phyloP scores from a whole-genome alignment of 2,113 vertebrate species.

The Myanophis thanlyinensis region DNA sequence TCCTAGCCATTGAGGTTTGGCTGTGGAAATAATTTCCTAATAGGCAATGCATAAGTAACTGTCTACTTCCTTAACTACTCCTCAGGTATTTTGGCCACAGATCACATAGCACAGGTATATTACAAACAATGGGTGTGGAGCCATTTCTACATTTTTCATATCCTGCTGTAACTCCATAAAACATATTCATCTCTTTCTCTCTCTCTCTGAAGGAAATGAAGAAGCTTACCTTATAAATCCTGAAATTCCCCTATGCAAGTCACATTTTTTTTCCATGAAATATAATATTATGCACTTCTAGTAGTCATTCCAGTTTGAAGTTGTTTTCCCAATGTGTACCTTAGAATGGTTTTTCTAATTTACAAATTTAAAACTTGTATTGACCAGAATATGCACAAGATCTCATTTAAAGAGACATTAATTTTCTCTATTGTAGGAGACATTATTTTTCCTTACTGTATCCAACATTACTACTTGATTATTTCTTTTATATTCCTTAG shows the following conservation, averaged over 20 bases:
- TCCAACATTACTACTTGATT: background rate
- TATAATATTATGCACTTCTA: background rate
- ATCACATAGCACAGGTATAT: background rate
- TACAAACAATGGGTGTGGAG: background rate
- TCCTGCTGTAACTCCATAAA: background rate
- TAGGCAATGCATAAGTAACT: background rate
- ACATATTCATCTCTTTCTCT: background rate
- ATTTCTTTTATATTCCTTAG: background rate
- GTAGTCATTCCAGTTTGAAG: background rate
- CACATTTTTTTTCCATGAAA: background rate
- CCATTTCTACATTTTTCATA: background rate
- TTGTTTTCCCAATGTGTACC: background rate
- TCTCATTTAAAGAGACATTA: background rate
- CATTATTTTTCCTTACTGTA: background rate
- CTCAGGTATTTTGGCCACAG: background rate
- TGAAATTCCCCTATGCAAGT: background rate
- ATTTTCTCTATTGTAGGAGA: background rate
- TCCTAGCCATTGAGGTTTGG: background rate
- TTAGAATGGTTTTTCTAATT: background rate
- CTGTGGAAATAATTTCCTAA: background rate
- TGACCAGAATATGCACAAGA: background rate
- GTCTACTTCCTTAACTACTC: background rate
- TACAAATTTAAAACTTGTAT: background rate
- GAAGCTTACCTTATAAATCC: background rate
- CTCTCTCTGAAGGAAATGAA: background rate